phyloP scores from a whole-genome alignment of 2,888 invertebrate species.

The Pecten maximus region DNA sequence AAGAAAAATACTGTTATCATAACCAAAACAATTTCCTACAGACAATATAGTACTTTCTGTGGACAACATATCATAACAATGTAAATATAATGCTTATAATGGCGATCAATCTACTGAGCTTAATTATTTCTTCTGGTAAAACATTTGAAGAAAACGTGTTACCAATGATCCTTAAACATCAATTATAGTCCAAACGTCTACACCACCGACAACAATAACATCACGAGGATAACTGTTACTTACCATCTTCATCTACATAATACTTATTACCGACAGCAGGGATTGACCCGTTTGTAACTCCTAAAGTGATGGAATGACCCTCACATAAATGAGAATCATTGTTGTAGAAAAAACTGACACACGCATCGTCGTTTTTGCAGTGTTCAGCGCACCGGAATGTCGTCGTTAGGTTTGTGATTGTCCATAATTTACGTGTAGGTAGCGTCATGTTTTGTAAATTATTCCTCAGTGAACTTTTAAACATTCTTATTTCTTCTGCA shows the following conservation, averaged over 20 bases:
- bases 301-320: neutral
- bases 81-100: too few relatives aligned
- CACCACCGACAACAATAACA: too few relatives aligned
- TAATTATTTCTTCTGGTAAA: too few relatives aligned
- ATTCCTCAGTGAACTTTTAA: neutral
- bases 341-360: slow-evolving; percentile 8
- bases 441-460: neutral
- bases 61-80: too few relatives aligned
- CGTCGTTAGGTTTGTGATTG: neutral
- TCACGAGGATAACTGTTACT: neutral
- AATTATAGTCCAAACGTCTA: too few relatives aligned
- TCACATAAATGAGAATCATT: neutral
- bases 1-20: too few relatives aligned
- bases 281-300: neutral
- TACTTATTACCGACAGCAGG: neutral
- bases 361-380: neutral
- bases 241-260: neutral
- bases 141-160: too few relatives aligned
- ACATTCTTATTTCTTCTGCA: neutral
- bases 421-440: neutral
- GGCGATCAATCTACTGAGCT: too few relatives aligned
- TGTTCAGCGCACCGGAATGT: neutral
- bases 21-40: too few relatives aligned
- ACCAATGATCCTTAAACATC: too few relatives aligned
- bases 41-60: too few relatives aligned